These are phyloP conservation scores for Amphipoea oculea DNA, from an alignment of 2,888 invertebrate species.

Conservation along the genomic window DNA sequence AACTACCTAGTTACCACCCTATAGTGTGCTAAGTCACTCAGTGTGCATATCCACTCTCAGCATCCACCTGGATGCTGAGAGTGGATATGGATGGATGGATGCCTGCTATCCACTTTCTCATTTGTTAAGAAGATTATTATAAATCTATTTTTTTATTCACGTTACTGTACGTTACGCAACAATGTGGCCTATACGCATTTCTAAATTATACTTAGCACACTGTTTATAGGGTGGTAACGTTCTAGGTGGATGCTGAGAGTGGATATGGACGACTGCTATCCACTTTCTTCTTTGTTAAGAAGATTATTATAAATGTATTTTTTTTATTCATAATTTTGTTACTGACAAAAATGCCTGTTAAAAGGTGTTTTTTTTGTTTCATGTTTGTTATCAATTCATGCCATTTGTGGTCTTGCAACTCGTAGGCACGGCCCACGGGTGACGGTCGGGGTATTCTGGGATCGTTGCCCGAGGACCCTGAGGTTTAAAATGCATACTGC, in stretches of 20 bases:
- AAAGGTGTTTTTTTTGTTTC: background rate
- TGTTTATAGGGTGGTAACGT: conserved; percentile 9
- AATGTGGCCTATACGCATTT: background rate
- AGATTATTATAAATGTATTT: too few relatives aligned
- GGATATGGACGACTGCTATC: background rate
- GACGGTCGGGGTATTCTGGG: background rate
- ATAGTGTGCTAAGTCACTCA: too few relatives aligned
- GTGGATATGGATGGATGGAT: background rate
- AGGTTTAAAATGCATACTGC: background rate
- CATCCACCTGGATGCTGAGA: too few relatives aligned
- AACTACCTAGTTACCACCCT: too few relatives aligned
- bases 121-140: background rate
- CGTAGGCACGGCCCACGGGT: too few relatives aligned
- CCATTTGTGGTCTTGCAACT: background rate
- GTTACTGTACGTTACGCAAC: background rate
- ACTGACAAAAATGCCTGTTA: too few relatives aligned
- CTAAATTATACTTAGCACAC: conserved; percentile 5
- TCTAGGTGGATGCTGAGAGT: too few relatives aligned
- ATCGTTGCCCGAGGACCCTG: background rate
- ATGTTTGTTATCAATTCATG: background rate
- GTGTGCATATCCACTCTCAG: too few relatives aligned
- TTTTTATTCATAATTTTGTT: background rate
- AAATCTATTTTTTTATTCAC: background rate
- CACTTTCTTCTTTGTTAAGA: background rate
- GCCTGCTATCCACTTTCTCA: background rate